A percentile compares a stretch with the other conserved stretches of the same genome.
These are phyloP conservation scores for Drosophila melanogaster DNA, from an alignment of 1,140 invertebrate species.

Conservation along the genomic window Release_6_plus_ISO1_MT NT_037436.4:12946001-12946500, in stretches of 20 bases:
- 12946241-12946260: conserved; percentile 80
- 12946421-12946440: conserved; percentile 70
- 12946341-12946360: conserved; percentile 83
- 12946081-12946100: conserved; percentile 38
- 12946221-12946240: conserved; percentile 60
- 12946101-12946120: conserved; percentile 1
- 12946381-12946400: conserved; percentile 55
- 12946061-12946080: conserved; percentile 72
- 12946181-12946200: conserved; percentile 39
- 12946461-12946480: conserved; percentile 65
- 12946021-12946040: conserved; percentile 79
- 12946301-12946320: conserved; percentile 11
- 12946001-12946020: conserved; percentile 83
- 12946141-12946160: conserved; percentile 67
- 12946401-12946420: conserved; percentile 71
- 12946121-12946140: conserved; percentile 13
- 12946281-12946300: background rate
- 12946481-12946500: conserved; percentile 73
- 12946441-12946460: conserved; percentile 18
- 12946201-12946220: conserved; percentile 73
- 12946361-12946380: conserved; percentile 81
- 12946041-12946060: conserved; percentile 79
- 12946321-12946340: conserved; percentile 69
- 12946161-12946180: conserved; percentile 72
- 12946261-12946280: conserved; percentile 57